Base-by-base conservation (phyloP, 2,888 invertebrate genomes). In the Pseudococcus jackbeardsleyi region DNA sequence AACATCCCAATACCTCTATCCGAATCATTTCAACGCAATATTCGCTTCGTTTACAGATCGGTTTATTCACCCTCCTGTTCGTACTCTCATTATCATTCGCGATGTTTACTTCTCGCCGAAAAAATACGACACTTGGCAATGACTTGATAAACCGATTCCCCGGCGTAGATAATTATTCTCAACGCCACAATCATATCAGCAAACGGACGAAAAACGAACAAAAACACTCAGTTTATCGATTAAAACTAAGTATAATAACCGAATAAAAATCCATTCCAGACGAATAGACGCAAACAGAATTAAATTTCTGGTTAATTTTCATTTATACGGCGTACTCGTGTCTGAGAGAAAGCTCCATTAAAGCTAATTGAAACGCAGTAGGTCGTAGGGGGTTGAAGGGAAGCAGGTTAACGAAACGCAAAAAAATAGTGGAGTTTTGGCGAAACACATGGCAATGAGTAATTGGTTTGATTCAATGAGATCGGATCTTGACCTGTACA, bases 231-330 rank as follows among this genome's bases (percentile, higher is more conserved):
- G 50, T 50, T 17, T 59, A 59, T 59, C 59, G 19, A 59, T 59
- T 59, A 59, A 59, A 33, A 33, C 1, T 33, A 33, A 33, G 26
- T 33, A n/a, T 59, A 59, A 59, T 59, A 54, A 54, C 6, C 17
- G 54, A 54, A 54, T 54, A 19, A 59, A 59, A 59, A 59, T 5
- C 12, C n/a, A 19, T 19, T 19, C 19, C 59, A 59, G 59, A 59
- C 19, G 0, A 8, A 33, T 19, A 59, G 7, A 59, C 59, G 9
- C 68, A 15, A 72, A 15, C 33, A 9, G 33, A 26, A 33, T 33
- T 12, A 72, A 79, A 79, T 79, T 79, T 79, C 79, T 26, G 33
- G 22, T 79, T 79, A 79, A 79, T 79, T 79, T 79, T 42, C 79
- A 42, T 79, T 79, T 42, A 42, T 7, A 19, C 59, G 6, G 17